These are phyloP conservation scores for Azorinus chamasolen DNA, from an alignment of 2,888 invertebrate genomes.

Conservation along the genomic window DNA sequence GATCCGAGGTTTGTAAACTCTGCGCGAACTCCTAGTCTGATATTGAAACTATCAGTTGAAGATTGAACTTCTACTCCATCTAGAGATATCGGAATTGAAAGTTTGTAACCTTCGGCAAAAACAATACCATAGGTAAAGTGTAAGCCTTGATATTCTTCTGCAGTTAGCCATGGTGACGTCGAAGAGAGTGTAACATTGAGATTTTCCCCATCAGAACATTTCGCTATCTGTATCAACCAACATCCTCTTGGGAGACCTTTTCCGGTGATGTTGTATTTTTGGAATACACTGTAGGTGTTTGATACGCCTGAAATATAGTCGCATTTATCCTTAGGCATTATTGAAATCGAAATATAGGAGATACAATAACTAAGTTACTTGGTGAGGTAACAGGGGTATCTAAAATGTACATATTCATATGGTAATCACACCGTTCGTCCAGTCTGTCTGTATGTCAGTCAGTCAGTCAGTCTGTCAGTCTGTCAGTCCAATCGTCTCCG, in stretches of 20 bases:
- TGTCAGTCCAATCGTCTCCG: too few species aligned
- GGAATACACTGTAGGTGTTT: slow-evolving; percentile 15
- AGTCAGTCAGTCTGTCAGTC: too few species aligned
- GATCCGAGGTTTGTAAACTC: too few species aligned
- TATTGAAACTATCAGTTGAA: slow-evolving; percentile 3
- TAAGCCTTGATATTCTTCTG: neutral
- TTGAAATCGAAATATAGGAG: too few species aligned
- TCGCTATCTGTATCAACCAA: slow-evolving; percentile 24
- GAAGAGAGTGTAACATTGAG: slow-evolving; percentile 21
- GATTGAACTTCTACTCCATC: slow-evolving; percentile 7
- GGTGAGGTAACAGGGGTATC: too few species aligned
- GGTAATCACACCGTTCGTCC: too few species aligned
- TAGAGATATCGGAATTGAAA: slow-evolving; percentile 24
- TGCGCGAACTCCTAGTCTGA: neutral
- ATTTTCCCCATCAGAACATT: slow-evolving; percentile 32
- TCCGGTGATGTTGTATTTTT: slow-evolving; percentile 9
- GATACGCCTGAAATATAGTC: slow-evolving; percentile 12
- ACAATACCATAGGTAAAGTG: slow-evolving; percentile 20
- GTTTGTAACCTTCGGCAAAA: slow-evolving; percentile 14
- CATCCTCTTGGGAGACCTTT: slow-evolving; percentile 48
- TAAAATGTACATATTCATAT: too few species aligned
- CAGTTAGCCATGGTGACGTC: slow-evolving; percentile 16
- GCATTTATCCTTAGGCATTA: slow-evolving; percentile 14
- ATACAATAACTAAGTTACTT: too few species aligned
- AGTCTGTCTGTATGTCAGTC: too few species aligned